A percentile compares a stretch with the other conserved stretches of the same genome.
phyloP scores from a whole-genome alignment of 1,140 invertebrate genomes.

The Notospermus geniculatus region DNA sequence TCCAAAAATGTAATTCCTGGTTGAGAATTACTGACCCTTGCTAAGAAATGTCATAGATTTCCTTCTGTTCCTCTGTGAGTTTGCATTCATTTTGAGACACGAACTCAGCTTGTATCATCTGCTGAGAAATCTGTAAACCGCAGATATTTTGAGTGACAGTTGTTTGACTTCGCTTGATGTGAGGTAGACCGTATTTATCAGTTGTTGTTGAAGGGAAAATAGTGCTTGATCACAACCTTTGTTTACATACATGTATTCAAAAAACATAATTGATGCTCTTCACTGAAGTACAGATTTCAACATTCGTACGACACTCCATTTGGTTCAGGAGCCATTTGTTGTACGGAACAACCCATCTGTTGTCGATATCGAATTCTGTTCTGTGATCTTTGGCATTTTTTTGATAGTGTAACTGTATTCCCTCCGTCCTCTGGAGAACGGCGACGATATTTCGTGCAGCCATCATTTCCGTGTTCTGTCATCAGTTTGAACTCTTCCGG shows the following conservation, averaged over 20 bases:
- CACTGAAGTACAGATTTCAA: conserved; percentile 24
- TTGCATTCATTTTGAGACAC: neutral
- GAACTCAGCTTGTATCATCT: neutral
- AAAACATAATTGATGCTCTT: conserved; percentile 41
- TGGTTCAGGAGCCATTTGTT: conserved; percentile 17
- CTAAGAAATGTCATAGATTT: neutral
- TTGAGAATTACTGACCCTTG: neutral
- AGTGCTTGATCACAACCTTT: conserved; percentile 37
- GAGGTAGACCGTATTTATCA: neutral
- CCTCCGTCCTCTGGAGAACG: neutral
- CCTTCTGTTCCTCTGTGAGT: neutral
- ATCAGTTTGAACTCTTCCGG: neutral
- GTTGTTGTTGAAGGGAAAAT: conserved; percentile 11
- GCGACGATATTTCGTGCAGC: neutral
- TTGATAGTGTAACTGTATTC: neutral
- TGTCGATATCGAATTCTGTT: conserved; percentile 37
- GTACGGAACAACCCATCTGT: conserved; percentile 53
- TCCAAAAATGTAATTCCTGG: conserved; percentile 46
- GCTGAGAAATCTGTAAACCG: neutral
- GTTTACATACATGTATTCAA: conserved; percentile 49
- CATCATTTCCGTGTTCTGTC: neutral
- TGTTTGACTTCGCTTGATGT: neutral
- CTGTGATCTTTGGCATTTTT: conserved; percentile 16
- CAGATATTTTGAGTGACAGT: neutral
- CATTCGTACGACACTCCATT: conserved; percentile 30